Evolutionary conservation across 2,113 vertebrate genomes (phyloP).

Genomic region (Brienomyrus longianalis): DNA sequence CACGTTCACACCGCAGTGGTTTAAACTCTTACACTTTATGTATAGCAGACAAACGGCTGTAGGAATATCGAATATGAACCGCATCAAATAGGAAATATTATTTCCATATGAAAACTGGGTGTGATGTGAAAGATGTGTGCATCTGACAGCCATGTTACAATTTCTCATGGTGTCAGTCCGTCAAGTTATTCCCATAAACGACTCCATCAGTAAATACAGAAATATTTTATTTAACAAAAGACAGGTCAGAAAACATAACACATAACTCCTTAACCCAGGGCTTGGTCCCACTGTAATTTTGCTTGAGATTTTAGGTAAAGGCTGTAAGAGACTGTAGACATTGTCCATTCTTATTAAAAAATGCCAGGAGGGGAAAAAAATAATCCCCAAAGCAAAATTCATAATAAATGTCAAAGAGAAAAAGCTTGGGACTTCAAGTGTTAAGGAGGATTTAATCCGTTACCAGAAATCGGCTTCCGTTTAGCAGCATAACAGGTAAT

Average conservation of each 20-base stretch:
- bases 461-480: constrained; percentile 60
- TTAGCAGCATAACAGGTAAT: constrained; percentile 69
- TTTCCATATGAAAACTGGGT: not conserved
- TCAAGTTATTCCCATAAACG: not conserved
- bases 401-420: not conserved
- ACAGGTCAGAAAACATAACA: constrained; percentile 12
- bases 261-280: not conserved
- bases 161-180: not conserved
- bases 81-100: not conserved
- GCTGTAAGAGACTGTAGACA: not conserved
- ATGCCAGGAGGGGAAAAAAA: not conserved
- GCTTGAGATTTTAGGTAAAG: not conserved
- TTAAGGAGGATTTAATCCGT: constrained; percentile 60
- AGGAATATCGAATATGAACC: not conserved
- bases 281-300: not conserved
- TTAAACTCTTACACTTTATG: not conserved
- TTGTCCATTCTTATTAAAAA: constrained; percentile 2
- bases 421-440: constrained; percentile 25
- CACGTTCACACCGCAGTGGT: not conserved
- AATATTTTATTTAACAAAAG: constrained; percentile 21
- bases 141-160: not conserved
- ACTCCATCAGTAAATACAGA: constrained; percentile 3
- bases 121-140: not conserved
- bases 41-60: not conserved
- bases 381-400: not conserved